A percentile compares a stretch with the other conserved stretches of the same genome.
phyloP scores from a whole-genome alignment of 2,888 invertebrate species.

The Tetranychus piercei region DNA sequence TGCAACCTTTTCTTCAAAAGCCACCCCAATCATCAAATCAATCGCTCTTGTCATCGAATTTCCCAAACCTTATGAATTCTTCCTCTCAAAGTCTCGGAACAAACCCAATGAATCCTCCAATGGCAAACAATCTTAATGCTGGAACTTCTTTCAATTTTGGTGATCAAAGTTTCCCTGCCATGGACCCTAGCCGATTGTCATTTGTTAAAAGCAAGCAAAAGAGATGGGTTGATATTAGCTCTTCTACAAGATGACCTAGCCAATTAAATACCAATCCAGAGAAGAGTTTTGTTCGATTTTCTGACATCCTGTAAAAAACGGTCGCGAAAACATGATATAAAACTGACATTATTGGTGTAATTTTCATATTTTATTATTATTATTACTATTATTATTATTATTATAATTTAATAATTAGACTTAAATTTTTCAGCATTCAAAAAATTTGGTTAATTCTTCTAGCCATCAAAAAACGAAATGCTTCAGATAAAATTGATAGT shows the following conservation, averaged over 20 bases:
- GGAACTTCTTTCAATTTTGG: neutral
- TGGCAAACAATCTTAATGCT: neutral
- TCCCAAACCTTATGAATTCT: no score
- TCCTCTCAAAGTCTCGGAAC: no score
- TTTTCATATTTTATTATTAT: no score
- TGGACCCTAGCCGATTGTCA: neutral
- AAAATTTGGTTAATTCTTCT: no score
- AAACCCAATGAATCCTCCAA: neutral
- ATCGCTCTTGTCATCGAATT: neutral
- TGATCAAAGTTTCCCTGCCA: neutral
- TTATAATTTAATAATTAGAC: no score
- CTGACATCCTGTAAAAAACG: neutral
- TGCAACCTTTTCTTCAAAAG: neutral
- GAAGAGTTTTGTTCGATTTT: neutral
- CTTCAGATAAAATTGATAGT: no score
- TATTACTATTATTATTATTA: no score
- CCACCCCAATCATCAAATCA: neutral
- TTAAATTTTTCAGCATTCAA: no score
- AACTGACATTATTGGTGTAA: no score
- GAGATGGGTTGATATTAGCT: neutral
- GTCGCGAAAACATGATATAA: no score
- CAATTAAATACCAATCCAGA: neutral
- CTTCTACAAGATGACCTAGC: neutral
- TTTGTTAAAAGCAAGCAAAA: constrained; percentile 5
- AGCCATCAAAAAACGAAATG: no score